Evolutionary conservation across 2,888 invertebrate species (phyloP).

Genomic region (Eristalis tenax): DNA sequence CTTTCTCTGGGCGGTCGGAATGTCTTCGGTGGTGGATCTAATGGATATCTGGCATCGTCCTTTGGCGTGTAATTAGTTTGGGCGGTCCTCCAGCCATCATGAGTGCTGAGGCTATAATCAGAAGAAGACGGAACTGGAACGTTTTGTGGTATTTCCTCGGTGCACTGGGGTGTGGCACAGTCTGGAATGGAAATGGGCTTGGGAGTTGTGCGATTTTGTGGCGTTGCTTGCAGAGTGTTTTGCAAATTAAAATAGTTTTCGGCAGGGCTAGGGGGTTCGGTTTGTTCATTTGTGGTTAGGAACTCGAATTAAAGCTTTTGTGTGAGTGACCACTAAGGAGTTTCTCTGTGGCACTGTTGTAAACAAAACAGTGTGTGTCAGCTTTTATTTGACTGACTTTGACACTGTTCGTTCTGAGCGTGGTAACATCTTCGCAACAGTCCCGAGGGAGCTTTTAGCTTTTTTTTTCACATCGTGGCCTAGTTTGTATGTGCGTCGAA

Average conservation of each 20-base stretch:
- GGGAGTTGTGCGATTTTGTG: not conserved
- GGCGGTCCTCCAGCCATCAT: slow-evolving; percentile 35
- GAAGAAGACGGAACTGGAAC: slow-evolving; percentile 9
- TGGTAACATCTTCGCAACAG: no score
- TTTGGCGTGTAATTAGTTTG: slow-evolving; percentile 60
- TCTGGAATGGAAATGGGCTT: slow-evolving; percentile 6
- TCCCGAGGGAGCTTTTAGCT: no score
- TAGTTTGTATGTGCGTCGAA: no score
- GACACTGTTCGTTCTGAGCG: no score
- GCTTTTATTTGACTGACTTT: no score
- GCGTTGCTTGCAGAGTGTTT: not conserved
- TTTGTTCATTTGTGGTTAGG: no score
- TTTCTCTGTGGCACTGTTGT: not conserved
- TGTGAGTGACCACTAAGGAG: not conserved
- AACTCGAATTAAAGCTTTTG: no score
- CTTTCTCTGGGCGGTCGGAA: not conserved
- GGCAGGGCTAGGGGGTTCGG: no score
- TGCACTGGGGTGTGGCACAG: not conserved
- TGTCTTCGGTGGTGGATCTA: slow-evolving; percentile 31
- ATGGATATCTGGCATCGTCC: slow-evolving; percentile 60
- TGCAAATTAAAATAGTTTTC: not conserved
- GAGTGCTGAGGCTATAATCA: slow-evolving; percentile 25
- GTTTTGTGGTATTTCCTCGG: slow-evolving; percentile 7
- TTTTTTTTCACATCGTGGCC: no score
- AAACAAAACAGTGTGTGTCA: no score